Conservation (phyloP, 2,113 vertebrate genomes). For the Uropsilus gracilis region DNA sequence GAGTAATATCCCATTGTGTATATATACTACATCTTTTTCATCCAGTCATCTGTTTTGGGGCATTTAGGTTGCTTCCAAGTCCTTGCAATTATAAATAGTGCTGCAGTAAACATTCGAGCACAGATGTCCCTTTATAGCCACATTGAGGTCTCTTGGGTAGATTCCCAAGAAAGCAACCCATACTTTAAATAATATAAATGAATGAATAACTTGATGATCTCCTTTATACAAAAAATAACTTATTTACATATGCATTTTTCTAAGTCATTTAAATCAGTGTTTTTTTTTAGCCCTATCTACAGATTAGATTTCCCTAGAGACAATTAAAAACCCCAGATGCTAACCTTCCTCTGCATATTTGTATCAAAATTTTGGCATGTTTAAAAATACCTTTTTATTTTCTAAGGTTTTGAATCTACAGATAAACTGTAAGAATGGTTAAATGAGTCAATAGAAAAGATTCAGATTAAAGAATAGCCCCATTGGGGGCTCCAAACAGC, state of each 20-base stretch:
- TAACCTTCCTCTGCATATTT: neutral
- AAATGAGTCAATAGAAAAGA: neutral
- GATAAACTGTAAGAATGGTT: neutral
- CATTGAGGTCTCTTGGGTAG: no score
- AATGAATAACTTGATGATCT: slow-evolving; percentile 30
- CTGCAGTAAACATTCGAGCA: no score
- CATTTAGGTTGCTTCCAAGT: no score
- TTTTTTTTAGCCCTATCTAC: neutral
- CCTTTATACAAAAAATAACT: slow-evolving; percentile 10
- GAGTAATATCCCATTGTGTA: no score
- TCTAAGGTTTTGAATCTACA: slow-evolving; percentile 2
- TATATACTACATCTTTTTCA: no score
- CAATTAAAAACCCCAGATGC: neutral
- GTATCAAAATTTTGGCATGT: neutral
- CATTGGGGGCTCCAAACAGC: neutral
- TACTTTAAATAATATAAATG: neutral
- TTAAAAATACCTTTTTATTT: neutral
- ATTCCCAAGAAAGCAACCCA: no score
- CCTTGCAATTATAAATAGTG: no score
- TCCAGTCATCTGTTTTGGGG: no score
- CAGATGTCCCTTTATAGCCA: no score
- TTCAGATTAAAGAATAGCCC: neutral
- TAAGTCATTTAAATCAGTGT: neutral
- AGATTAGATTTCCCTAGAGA: neutral
- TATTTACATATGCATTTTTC: neutral